A percentile compares a stretch with the other conserved stretches of the same genome.
Conservation (phyloP, 2,113 vertebrate genomes). For the Dasypus novemcinctus region DNA sequence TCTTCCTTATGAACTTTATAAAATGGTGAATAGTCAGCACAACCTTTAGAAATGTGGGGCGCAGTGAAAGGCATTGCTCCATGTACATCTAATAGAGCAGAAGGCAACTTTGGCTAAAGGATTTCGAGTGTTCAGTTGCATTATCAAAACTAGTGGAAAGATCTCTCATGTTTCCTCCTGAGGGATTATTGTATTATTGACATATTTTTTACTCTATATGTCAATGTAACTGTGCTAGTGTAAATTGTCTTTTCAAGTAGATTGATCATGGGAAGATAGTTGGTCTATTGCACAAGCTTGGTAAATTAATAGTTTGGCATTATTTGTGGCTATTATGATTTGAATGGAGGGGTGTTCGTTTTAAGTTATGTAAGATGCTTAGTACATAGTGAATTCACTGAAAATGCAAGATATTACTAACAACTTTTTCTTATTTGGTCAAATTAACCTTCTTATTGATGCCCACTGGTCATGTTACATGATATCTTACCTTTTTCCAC, state of each 20-base stretch:
- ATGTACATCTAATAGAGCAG: not conserved
- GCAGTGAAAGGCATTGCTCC: not conserved
- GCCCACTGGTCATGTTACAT: constrained; percentile 35
- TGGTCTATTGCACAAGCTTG: not conserved
- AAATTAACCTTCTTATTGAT: constrained; percentile 69
- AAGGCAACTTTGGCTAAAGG: not conserved
- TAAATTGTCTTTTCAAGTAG: not conserved
- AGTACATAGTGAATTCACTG: not conserved
- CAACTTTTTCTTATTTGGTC: constrained; percentile 31
- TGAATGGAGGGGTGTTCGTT: not conserved
- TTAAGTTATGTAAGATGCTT: not conserved
- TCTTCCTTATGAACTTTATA: not conserved
- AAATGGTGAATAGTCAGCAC: not conserved
- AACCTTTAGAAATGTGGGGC: not conserved
- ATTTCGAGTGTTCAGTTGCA: not conserved
- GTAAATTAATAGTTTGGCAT: not conserved
- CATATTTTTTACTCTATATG: not conserved
- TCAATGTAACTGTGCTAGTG: not conserved
- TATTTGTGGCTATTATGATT: not conserved
- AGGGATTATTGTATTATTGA: not conserved
- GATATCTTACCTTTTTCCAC: constrained; percentile 52
- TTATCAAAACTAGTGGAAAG: not conserved
- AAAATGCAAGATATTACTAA: not conserved
- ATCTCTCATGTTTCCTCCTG: not conserved
- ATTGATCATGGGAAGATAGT: not conserved